Evolutionary conservation across 2,113 vertebrate species (phyloP), one percentile per base, ranked within the genome.

Genomic region (Murina feae): DNA sequence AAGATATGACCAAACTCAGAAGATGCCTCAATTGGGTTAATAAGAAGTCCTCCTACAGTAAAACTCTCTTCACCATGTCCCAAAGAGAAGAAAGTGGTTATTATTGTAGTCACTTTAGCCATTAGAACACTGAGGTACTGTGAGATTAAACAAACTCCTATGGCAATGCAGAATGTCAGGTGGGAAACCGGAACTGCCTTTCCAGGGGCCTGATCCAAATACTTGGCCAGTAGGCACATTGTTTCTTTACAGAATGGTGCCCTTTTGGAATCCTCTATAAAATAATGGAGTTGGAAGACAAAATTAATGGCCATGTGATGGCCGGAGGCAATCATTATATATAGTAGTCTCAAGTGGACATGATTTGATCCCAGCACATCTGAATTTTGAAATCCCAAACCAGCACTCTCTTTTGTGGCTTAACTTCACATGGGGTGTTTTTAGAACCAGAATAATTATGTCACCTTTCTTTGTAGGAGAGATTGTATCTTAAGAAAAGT

Each of bases 1-100:
- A 89, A 74, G 30, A 68, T 30, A 53, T 30, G 53, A 74, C 65
- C 75, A 11, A 95, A 88, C 84, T 88, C 55, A 63, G 58, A 96
- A 93, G n/a, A 69, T 89, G 14, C 28, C 39, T 92, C 44, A 14
- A 28, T 8, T 74, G 53, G 14, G 30, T 17, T 32, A 65, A 44
- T 80, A 51, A 69, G 25, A 71, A 63, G 20, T 35, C 28, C 47
- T 87, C 13, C 21, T 65, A 58, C 42, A n/a, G 65, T 89, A 88
- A 17, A 63, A 30, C 2, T 35, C 3, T 55, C 23, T 91, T 39
- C 65, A 60, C 35, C 44, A 23, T 82, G n/a, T 35, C 8, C 35
- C 14, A 25, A 47, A 53, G 49, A 37, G 21, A 79, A 51, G 71
- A 21, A 58, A 44, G 75, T 89, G 69, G 39, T 35, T 82, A 23